Evolutionary conservation across 2,797 vertebrate species (phyloP).

Genomic region (Enoplosus armatus): DNA sequence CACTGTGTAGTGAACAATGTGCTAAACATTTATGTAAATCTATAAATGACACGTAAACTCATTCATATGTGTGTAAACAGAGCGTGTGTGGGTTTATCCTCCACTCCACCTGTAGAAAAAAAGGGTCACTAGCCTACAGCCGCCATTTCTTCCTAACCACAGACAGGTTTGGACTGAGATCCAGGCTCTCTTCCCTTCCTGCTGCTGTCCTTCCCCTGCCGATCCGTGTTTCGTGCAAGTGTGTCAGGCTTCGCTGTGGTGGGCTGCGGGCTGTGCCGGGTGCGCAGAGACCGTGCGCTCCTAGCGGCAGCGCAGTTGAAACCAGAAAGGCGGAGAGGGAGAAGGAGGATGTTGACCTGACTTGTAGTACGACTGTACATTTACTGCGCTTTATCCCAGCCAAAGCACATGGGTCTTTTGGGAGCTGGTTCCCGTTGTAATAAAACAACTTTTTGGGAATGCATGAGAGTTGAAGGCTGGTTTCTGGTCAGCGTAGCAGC

Average conservation of each 20-base stretch:
- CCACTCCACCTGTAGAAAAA: background rate
- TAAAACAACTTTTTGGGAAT: slow-evolving; percentile 60
- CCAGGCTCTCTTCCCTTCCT: slow-evolving; percentile 5
- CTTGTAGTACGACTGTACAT: slow-evolving; percentile 72
- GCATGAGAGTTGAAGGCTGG: slow-evolving; percentile 35
- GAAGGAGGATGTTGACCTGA: slow-evolving; percentile 72
- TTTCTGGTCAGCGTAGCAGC: slow-evolving; percentile 17
- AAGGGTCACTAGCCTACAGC: no score
- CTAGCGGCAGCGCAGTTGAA: slow-evolving; percentile 77
- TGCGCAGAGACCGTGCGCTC: slow-evolving; percentile 78
- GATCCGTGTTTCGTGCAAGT: slow-evolving; percentile 46
- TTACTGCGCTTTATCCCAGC: slow-evolving; percentile 56
- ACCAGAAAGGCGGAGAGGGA: slow-evolving; percentile 67
- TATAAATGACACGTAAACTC: background rate
- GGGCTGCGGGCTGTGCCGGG: slow-evolving; percentile 78
- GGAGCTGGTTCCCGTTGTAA: slow-evolving; percentile 39
- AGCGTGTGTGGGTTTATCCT: slow-evolving; percentile 1
- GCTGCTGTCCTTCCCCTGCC: slow-evolving; percentile 57
- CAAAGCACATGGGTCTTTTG: slow-evolving; percentile 63
- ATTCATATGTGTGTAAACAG: background rate
- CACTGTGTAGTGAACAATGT: background rate
- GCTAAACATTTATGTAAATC: background rate
- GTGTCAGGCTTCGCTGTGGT: slow-evolving; percentile 68
- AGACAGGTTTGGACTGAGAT: slow-evolving; percentile 45
- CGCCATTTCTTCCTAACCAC: background rate